Evolutionary conservation across 2,797 vertebrate species (phyloP).

Genomic region (Brachyalestes nurse): DNA sequence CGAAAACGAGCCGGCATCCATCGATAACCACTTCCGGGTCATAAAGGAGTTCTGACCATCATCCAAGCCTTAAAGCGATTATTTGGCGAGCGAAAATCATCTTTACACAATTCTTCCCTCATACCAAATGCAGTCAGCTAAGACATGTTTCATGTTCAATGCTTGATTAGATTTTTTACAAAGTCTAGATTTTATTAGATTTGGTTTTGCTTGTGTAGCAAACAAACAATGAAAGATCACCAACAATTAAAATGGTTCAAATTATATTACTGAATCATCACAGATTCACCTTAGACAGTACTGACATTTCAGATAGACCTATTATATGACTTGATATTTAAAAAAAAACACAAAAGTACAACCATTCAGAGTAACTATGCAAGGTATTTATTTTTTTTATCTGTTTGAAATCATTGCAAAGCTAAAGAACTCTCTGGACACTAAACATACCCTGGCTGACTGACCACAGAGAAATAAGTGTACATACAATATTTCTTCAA

Average conservation of each 20-base stretch:
- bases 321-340: too few relatives aligned
- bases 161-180: too few relatives aligned
- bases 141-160: neutral
- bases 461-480: neutral
- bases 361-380: too few relatives aligned
- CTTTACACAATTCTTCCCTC: neutral
- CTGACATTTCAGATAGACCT: too few relatives aligned
- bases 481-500: neutral
- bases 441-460: neutral
- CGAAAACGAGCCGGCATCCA: conserved; percentile 84
- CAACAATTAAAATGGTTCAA: neutral
- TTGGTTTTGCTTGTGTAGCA: neutral
- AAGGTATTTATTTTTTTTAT: too few relatives aligned
- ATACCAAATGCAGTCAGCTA: neutral
- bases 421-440: neutral
- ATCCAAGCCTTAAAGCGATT: conserved; percentile 21
- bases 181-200: neutral
- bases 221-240: neutral
- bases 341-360: too few relatives aligned
- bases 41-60: conserved; percentile 82
- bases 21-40: conserved; percentile 95
- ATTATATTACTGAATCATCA: neutral
- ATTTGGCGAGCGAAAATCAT: neutral
- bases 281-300: neutral
- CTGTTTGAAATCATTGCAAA: neutral